phyloP scores from a whole-genome alignment of 2,888 invertebrate genomes.

The Carabus problematicus region DNA sequence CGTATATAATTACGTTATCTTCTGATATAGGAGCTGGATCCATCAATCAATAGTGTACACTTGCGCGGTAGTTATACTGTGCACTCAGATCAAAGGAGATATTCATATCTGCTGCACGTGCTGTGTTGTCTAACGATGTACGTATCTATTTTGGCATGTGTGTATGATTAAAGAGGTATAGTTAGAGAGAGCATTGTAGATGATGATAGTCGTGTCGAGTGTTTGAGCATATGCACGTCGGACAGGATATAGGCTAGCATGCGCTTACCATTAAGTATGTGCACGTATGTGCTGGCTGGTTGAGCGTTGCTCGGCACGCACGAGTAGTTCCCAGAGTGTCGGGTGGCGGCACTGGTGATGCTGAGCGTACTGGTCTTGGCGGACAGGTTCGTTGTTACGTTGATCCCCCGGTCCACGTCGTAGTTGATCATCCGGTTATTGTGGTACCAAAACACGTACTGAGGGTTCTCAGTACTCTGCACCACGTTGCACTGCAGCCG shows the following conservation, averaged over 20 bases:
- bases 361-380: slow-evolving; percentile 74
- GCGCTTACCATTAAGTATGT: slow-evolving; percentile 84
- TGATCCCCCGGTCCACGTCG: slow-evolving; percentile 84
- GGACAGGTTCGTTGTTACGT: slow-evolving; percentile 81
- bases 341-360: slow-evolving; percentile 66
- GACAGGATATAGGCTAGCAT: not conserved
- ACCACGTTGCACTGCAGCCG: slow-evolving; percentile 82
- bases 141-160: too few relatives aligned
- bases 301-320: slow-evolving; percentile 90
- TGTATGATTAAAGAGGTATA: too few relatives aligned
- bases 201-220: not conserved
- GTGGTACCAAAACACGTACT: slow-evolving; percentile 88
- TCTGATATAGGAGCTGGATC: too few relatives aligned
- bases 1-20: too few relatives aligned
- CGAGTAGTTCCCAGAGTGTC: slow-evolving; percentile 87
- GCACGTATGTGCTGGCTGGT: slow-evolving; percentile 86
- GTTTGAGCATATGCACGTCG: not conserved
- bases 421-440: slow-evolving; percentile 93
- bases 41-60: too few relatives aligned
- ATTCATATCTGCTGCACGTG: too few relatives aligned
- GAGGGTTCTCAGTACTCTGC: slow-evolving; percentile 84
- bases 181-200: too few relatives aligned
- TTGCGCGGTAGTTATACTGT: too few relatives aligned
- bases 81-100: too few relatives aligned
- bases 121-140: too few relatives aligned